A percentile compares a stretch with the other conserved stretches of the same genome.
Conservation (phyloP, 64 coral and sea anemone genomes). For the Stichodactyla helianthus region DNA sequence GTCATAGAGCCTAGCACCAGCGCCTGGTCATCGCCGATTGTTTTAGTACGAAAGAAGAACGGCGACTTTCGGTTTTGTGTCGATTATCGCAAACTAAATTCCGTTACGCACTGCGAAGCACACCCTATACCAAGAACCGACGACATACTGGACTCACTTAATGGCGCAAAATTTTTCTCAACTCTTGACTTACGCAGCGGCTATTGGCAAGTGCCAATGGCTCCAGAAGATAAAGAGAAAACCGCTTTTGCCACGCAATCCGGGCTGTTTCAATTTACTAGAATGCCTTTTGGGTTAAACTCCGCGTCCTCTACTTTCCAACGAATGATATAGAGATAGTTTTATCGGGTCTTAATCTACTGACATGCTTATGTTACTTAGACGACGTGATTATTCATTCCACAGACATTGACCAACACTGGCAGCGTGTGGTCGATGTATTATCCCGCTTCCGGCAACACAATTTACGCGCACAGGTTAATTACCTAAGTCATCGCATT, state of each 20-base stretch:
- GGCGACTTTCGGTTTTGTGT: conserved; percentile 34
- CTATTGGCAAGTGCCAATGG: neutral
- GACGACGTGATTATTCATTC: conserved; percentile 43
- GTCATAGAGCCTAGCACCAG: neutral
- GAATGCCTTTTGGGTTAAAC: conserved; percentile 30
- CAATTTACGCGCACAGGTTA: conserved; percentile 17
- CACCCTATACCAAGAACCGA: conserved; percentile 33
- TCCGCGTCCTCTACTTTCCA: conserved; percentile 30
- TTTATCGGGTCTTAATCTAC: conserved; percentile 31
- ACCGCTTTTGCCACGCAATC: conserved; percentile 34
- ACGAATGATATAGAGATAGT: conserved; percentile 30
- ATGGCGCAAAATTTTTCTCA: conserved; percentile 33
- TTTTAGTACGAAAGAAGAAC: conserved; percentile 41
- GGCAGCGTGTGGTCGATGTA: conserved; percentile 21
- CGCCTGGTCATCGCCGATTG: conserved; percentile 36
- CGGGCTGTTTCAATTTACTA: conserved; percentile 20
- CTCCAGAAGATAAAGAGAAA: conserved; percentile 27
- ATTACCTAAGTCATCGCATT: conserved; percentile 42
- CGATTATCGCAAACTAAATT: conserved; percentile 46
- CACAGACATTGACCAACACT: conserved; percentile 25
- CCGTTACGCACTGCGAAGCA: conserved; percentile 31
- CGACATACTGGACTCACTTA: conserved; percentile 42
- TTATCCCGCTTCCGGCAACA: conserved; percentile 16
- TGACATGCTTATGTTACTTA: conserved; percentile 42
- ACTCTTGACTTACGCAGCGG: neutral